A percentile compares a stretch with the other conserved stretches of the same genome.
These are phyloP conservation scores for Melanerpes aurifrons DNA, from an alignment of 2,113 vertebrate genomes.

Conservation along the genomic window DNA sequence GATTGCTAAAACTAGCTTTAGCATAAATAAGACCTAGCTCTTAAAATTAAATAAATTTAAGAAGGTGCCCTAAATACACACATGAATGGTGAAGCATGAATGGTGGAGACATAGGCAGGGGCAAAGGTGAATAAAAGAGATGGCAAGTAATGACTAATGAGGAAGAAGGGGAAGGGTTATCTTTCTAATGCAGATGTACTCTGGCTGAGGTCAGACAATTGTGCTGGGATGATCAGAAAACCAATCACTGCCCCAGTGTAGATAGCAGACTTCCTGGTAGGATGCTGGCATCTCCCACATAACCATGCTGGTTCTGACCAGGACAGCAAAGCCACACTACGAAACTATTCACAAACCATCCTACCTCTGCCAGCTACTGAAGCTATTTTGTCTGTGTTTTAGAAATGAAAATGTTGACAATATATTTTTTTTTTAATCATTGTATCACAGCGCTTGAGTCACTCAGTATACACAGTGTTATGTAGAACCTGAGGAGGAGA, in stretches of 20 bases:
- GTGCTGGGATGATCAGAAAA: neutral
- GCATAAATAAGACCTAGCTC: neutral
- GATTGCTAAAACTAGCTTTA: neutral
- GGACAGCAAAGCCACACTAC: neutral
- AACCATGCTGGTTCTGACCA: neutral
- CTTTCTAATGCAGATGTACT: fast-evolving
- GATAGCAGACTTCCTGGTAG: neutral
- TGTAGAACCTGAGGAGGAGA: neutral
- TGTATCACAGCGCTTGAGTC: neutral
- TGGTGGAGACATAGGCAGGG: neutral
- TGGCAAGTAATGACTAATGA: neutral
- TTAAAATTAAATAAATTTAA: neutral
- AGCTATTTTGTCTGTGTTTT: neutral
- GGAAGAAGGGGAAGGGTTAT: neutral
- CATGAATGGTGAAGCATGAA: neutral
- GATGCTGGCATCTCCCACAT: neutral
- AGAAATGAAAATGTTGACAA: neutral
- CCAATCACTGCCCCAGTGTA: neutral
- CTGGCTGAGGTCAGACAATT: neutral
- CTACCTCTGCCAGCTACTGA: neutral
- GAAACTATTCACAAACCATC: neutral
- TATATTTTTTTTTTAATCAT: neutral
- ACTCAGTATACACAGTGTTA: neutral
- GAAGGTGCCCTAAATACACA: neutral
- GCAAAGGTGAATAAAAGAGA: neutral